phyloP scores from a whole-genome alignment of 2,797 vertebrate species.

The Okamejei kenojei region DNA sequence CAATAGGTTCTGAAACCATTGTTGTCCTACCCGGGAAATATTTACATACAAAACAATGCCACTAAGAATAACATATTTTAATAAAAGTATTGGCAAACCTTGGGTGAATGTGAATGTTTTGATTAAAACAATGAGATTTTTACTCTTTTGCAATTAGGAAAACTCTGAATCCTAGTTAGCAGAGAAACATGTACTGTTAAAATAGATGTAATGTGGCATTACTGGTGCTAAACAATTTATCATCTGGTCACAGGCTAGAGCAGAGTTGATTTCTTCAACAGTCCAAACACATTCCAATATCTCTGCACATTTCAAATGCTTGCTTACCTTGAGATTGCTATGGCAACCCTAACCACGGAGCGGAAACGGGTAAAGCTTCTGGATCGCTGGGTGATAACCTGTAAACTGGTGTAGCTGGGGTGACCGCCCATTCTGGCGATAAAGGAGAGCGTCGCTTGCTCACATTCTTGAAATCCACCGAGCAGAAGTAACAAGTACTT shows the following conservation, averaged over 20 bases:
- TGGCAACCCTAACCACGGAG: slow-evolving; percentile 77
- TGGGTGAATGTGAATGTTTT: background rate
- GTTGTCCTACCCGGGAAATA: background rate
- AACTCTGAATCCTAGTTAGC: background rate
- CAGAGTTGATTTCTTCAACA: background rate
- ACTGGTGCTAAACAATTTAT: background rate
- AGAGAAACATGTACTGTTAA: background rate
- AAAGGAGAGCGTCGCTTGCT: slow-evolving; percentile 83
- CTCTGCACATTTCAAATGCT: background rate
- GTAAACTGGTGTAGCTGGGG: slow-evolving; percentile 60
- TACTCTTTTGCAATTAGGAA: background rate
- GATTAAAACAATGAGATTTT: background rate
- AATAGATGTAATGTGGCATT: background rate
- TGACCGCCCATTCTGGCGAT: slow-evolving; percentile 81
- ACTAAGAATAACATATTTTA: background rate
- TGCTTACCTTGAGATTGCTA: slow-evolving; percentile 83
- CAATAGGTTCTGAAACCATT: background rate
- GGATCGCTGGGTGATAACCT: slow-evolving; percentile 62
- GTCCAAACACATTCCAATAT: background rate
- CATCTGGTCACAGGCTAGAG: background rate
- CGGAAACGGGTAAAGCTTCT: slow-evolving; percentile 78
- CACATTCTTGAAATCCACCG: slow-evolving; percentile 91
- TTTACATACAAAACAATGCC: background rate
- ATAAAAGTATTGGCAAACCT: background rate
- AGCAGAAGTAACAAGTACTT: slow-evolving; percentile 88